A percentile compares a stretch with the other conserved stretches of the same genome.
Evolutionary conservation across 2,113 vertebrate genomes (phyloP).

Genomic region (Notothenia rossii): DNA sequence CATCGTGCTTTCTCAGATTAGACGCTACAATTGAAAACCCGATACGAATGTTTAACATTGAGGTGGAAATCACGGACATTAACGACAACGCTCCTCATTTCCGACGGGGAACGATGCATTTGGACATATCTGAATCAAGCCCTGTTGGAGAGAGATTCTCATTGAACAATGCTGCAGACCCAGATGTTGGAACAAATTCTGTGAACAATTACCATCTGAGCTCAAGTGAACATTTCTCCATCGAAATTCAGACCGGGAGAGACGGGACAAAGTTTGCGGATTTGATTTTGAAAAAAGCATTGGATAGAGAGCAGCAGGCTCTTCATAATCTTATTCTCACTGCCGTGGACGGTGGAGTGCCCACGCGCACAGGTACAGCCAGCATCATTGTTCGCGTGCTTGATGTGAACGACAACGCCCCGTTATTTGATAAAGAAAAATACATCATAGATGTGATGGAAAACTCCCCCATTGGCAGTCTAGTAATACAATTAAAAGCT

Average conservation of each 20-base stretch:
- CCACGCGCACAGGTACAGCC: slow-evolving; percentile 66
- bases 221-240: no score
- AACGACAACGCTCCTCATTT: no score
- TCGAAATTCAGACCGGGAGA: no score
- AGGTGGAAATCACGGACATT: slow-evolving; percentile 76
- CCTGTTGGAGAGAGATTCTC: no score
- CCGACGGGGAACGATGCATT: no score
- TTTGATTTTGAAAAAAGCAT: no score
- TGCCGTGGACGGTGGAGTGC: slow-evolving; percentile 73
- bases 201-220: no score
- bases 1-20: slow-evolving; percentile 74
- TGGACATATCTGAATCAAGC: no score
- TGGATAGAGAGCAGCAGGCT: no score
- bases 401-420: slow-evolving; percentile 82
- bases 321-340: slow-evolving; percentile 71
- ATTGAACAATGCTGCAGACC: no score
- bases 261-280: no score
- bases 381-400: slow-evolving; percentile 63
- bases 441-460: slow-evolving; percentile 70
- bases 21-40: slow-evolving; percentile 85
- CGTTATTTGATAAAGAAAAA: slow-evolving; percentile 29
- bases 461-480: slow-evolving; percentile 71
- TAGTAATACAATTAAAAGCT: slow-evolving; percentile 70
- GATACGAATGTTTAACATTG: slow-evolving; percentile 82
- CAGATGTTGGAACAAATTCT: no score